Base-by-base conservation (phyloP, 2,797 vertebrate genomes). In the Tolypeutes matacus region DNA sequence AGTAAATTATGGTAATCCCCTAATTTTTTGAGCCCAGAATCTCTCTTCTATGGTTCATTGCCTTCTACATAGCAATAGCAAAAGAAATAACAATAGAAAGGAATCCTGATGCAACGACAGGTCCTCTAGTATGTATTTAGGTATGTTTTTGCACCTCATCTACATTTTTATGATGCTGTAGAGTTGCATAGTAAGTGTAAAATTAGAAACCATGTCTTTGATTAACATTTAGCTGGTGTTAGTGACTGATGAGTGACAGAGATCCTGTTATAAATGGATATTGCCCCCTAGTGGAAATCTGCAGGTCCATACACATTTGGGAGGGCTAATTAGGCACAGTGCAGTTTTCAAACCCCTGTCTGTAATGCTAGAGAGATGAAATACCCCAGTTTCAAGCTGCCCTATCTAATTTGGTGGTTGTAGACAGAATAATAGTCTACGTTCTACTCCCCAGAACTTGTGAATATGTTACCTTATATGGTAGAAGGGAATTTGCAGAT, bases 221-320 rank as follows among this genome's bases (percentile, higher is more conserved):
- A 73, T 14, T 36, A 81, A 92, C 58, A 62, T 96, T 96, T 85
- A 97, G 42, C 5, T 9, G 11, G 31, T 56, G 12, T 78, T 36
- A 65, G 62, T 36, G 23, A n/a, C 21, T 15, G 42, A 85, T 89
- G 93, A 31, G 7, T 53, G 51, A 77, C 62, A 93, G 93, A 90
- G 83, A 92, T 92, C 13, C 80, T 90, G 75, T 69, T 88, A 34
- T 67, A 97, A 98, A 97, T 88, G 92, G 62, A 93, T 94, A 96
- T 96, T 96, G 97, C 97, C 97, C 97, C 85, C 97, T 98, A 97
- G 97, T 98, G 98, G 97, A 96, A 97, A 88, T 93, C 94, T 86
- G 92, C 64, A 77, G 65, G 65, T 3, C 80, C 39, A 12, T 39
- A n/a, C 20, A 29, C 46, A 18, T 56, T 12, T 12, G 76, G 14